Percentiles rank a stretch among this genome's conserved stretches.
These are phyloP conservation scores for Agonopterix alstromeriana DNA, from an alignment of 2,888 invertebrate genomes.

Conservation along the genomic window DNA sequence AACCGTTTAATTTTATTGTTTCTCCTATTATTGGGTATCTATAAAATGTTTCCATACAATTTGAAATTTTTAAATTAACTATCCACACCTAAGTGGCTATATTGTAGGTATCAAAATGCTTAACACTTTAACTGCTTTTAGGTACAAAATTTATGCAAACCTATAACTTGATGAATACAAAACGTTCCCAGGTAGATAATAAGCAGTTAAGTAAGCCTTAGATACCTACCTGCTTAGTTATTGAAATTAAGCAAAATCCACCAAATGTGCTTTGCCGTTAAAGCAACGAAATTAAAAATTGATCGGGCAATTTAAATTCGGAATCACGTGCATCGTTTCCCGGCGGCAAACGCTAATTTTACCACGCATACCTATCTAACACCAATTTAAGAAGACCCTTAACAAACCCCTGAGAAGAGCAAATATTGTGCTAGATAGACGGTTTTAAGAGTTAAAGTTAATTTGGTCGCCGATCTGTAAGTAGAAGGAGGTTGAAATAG, in stretches of 20 bases:
- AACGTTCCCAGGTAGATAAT: neutral
- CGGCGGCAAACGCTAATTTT: slow-evolving; percentile 38
- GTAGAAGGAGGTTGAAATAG: slow-evolving; percentile 16
- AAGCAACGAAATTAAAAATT: slow-evolving; percentile 60
- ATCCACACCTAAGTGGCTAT: too few species aligned
- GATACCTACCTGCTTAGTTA: neutral
- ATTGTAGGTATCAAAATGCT: too few species aligned
- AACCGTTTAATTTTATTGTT: too few species aligned
- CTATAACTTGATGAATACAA: too few species aligned
- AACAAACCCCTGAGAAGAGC: neutral
- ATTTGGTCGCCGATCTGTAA: slow-evolving; percentile 6
- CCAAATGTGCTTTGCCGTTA: slow-evolving; percentile 9
- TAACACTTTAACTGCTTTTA: too few species aligned
- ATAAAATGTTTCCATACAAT: too few species aligned
- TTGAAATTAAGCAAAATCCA: slow-evolving; percentile 1
- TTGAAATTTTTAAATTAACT: too few species aligned
- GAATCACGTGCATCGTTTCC: slow-evolving; percentile 50
- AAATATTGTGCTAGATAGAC: neutral
- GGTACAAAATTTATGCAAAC: too few species aligned
- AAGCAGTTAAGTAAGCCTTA: neutral
- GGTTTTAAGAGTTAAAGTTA: slow-evolving; percentile 1
- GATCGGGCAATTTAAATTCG: slow-evolving; percentile 66
- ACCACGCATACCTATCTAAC: slow-evolving; percentile 19
- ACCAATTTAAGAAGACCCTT: slow-evolving; percentile 28
- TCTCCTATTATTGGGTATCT: too few species aligned